Evolutionary conservation across 2,888 invertebrate genomes (phyloP).

Genomic region (Agrochola macilenta): DNA sequence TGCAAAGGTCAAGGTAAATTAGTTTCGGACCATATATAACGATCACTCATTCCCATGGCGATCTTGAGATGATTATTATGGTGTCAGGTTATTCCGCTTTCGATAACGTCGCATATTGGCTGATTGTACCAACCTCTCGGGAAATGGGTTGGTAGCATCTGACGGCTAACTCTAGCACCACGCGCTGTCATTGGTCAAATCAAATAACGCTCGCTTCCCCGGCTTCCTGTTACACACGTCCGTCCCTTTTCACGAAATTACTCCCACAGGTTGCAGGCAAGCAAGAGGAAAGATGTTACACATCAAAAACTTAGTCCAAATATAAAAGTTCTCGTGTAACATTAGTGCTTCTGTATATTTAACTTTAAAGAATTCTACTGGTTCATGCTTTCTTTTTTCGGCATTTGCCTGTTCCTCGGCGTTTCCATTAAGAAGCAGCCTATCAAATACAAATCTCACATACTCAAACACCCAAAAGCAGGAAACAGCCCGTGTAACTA

Average conservation of each 20-base stretch:
- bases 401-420: background rate
- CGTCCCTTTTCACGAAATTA: too few species aligned
- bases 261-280: too few species aligned
- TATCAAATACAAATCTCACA: background rate
- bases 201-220: too few species aligned
- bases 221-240: too few species aligned
- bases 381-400: background rate
- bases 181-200: too few species aligned
- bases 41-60: background rate
- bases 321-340: background rate
- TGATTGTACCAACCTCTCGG: too few species aligned
- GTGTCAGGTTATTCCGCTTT: slow-evolving; percentile 20
- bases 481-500: background rate
- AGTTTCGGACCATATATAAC: slow-evolving; percentile 24
- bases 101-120: background rate
- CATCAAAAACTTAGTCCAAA: background rate
- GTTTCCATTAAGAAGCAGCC: background rate
- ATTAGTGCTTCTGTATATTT: background rate
- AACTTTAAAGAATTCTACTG: background rate
- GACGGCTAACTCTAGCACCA: too few species aligned
- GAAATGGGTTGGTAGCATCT: too few species aligned
- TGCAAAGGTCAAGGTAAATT: slow-evolving; percentile 58
- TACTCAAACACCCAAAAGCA: background rate
- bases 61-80: slow-evolving; percentile 22
- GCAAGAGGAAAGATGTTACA: too few species aligned